These are phyloP conservation scores for Crypturellus tataupa DNA, from an alignment of 2,797 vertebrate species.

Conservation along the genomic window DNA sequence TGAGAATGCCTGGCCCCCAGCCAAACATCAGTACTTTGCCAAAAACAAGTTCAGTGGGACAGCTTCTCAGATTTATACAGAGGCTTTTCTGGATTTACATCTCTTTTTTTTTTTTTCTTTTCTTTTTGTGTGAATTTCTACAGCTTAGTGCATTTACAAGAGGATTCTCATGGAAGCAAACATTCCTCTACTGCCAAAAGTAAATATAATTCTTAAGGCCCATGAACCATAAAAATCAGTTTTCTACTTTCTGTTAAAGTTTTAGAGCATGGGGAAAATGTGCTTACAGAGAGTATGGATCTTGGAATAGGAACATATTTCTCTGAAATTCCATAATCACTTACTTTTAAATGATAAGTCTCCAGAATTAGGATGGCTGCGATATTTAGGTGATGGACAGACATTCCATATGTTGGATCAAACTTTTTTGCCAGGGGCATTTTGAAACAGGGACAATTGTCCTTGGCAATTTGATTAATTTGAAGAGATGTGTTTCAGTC, in stretches of 20 bases:
- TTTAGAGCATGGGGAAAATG: neutral
- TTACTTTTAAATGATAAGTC: neutral
- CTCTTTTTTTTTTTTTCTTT: neutral
- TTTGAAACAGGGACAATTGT: neutral
- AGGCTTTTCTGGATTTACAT: neutral
- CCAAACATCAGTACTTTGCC: neutral
- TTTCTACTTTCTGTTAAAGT: neutral
- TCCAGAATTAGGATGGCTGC: neutral
- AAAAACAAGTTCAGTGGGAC: neutral
- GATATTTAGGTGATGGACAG: neutral
- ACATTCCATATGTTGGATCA: neutral
- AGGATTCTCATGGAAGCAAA: constrained; percentile 8
- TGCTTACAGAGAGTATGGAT: neutral
- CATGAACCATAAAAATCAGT: neutral
- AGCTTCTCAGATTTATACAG: neutral
- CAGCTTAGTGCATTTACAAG: neutral
- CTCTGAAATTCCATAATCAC: neutral
- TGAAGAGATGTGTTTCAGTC: neutral
- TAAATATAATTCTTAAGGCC: neutral
- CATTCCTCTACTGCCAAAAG: neutral
- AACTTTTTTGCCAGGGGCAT: neutral
- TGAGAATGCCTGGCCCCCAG: neutral
- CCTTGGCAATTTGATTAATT: neutral
- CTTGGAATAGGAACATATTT: neutral
- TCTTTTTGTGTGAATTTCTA: neutral